Conservation (phyloP, 2,797 vertebrate genomes). For the Characodon lateralis region DNA sequence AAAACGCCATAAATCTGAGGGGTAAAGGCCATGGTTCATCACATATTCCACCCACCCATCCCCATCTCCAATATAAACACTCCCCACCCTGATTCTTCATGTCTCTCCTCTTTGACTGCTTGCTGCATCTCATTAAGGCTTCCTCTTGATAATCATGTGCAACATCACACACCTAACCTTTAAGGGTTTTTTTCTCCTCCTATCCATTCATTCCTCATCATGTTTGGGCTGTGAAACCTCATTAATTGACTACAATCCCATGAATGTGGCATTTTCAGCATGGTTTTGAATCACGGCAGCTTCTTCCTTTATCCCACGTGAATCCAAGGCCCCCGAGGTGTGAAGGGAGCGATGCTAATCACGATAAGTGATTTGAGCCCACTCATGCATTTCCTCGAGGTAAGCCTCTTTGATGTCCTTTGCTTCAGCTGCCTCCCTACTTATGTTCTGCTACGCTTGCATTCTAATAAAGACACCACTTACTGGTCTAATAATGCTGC, state of each 20-base stretch:
- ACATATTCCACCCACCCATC: conserved; percentile 23
- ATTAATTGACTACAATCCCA: conserved; percentile 56
- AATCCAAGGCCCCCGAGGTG: conserved; percentile 17
- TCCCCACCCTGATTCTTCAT: neutral
- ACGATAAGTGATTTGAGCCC: conserved; percentile 70
- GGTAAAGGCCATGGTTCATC: conserved; percentile 44
- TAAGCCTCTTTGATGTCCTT: conserved; percentile 51
- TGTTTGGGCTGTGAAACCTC: conserved; percentile 17
- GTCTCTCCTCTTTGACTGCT: conserved; percentile 10
- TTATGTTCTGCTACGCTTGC: conserved; percentile 58
- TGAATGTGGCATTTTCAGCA: conserved; percentile 57
- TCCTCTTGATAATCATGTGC: conserved; percentile 46
- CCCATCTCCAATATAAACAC: conserved; percentile 7
- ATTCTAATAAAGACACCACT: conserved; percentile 55
- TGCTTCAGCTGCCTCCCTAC: conserved; percentile 42
- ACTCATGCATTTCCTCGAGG: conserved; percentile 49
- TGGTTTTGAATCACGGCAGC: conserved; percentile 35
- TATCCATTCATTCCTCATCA: conserved; percentile 34
- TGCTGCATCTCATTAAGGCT: conserved; percentile 56
- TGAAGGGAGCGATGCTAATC: conserved; percentile 57
- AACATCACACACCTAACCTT: conserved; percentile 59
- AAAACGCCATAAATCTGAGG: conserved; percentile 54
- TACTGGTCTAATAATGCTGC: conserved; percentile 51
- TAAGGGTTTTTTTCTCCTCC: conserved; percentile 28
- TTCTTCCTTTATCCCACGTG: conserved; percentile 2